Base-by-base conservation (phyloP, 2,113 vertebrate genomes). In the Typhlomys cinereus region DNA sequence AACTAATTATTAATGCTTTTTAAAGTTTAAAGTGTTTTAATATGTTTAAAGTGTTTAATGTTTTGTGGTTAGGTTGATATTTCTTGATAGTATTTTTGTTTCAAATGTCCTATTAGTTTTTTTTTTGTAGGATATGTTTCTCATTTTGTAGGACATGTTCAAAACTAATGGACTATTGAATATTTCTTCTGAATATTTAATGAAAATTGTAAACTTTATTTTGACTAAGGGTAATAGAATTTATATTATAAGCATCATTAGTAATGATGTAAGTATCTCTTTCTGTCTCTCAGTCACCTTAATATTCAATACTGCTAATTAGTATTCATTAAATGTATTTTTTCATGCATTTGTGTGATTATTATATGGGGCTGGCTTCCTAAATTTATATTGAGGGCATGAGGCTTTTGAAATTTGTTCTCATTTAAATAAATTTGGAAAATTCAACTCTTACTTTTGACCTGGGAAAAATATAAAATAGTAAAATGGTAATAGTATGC, bases 61-160 rank as follows among this genome's bases (percentile, higher is more conserved):
- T 66, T 91, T 95, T 93, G 61, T 93, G 78, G 44, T 76, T 25
- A 78, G 89, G 86, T 84, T 93, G 93, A 52, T 93, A 70, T 89
- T 95, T 90, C n/a, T 84, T 93, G 78, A 83, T 87, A 91, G 91
- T 88, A 96, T 88, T 95, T 95, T 93, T 89, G 46, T 71, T 92
- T 91, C 29, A 91, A 44, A 89, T 87, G 48, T 62, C 90, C 69
- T 90, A 36, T 90, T 90, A 88, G 64, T 46, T 93, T 92, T 90
- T n/a, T 10, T 86, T 90, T n/a, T 88, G 93, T 48, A 93, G 44
- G 41, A 89, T 39, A 23, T 93, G 61, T 80, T 92, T 93, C 67
- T 88, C 69, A 69, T 86, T 96, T 90, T 91, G 50, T 59, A 84
- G 85, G 25, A 75, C 48, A 44, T 44, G 34, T 88, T 90, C 4